Base-by-base conservation (phyloP, 2,113 vertebrate species). In the Corydoras sp. region DNA sequence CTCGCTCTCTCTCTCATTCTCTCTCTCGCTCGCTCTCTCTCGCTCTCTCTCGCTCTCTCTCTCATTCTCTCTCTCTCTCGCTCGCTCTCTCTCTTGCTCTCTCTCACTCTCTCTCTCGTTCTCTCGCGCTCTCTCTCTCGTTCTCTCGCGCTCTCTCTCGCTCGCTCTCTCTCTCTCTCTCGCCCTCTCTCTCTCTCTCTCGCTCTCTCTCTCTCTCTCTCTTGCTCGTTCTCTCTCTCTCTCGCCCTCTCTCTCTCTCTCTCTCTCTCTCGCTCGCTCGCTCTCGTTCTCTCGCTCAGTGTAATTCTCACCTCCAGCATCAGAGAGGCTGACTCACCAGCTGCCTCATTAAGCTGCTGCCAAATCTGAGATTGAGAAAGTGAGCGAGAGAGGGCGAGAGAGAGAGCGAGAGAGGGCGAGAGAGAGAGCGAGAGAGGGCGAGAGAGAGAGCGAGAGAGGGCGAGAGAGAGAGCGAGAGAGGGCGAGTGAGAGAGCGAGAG, bases 321-420 rank as follows among this genome's bases (percentile, higher is more conserved):
- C 85, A 84, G 85, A 83, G 78, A 78, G 84, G 79, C 86, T 87
- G 86, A 89, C 83, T 90, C 86, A 89, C 88, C 79, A 77, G 83
- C 81, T 81, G 82, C 82, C 80, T 88, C 84, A 88, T 89, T 85
- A 87, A 80, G 82, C 73, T 81, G 78, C 80, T 84, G 86, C 84
- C 85, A 89, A 85, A 86, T 85, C 71, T 85, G 75, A 43, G 35
- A 43, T 43, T 4, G 35, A 76, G 80, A 86, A 83, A 89, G 88
- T 87, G 85, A 88, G 88, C 85, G 81, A 84, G 84, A 88, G 85
- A 24, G 18, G 18, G 18, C 18, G 18, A 24, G 79, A 78, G 77
- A 82, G 74, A 59, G 79, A 71, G 81, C 79, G 81, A 85, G 83
- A 14, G 58, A 31, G 9, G 35, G 58, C 63, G 64, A 50, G 64